Evolutionary conservation across 2,888 invertebrate species (phyloP).

Genomic region (Empis stercorea): DNA sequence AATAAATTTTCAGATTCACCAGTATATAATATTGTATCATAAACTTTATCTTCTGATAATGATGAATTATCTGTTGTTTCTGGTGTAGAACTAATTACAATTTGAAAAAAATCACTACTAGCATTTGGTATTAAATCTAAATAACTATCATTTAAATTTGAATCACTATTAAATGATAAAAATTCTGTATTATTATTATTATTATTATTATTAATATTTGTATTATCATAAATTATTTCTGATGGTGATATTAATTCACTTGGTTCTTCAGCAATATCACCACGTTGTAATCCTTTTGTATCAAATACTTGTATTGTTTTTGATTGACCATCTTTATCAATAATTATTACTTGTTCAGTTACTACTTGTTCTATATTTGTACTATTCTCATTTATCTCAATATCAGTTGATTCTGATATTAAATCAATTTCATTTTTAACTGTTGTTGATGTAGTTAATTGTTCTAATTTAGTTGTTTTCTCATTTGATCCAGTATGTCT

Average conservation of each 20-base stretch:
- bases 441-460: too few species aligned
- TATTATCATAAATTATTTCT: not conserved
- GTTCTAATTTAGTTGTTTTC: not conserved
- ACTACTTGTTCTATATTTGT: slow-evolving; percentile 1
- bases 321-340: slow-evolving; percentile 12
- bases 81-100: slow-evolving; percentile 7
- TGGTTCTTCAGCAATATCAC: slow-evolving; percentile 16
- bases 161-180: not conserved
- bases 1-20: not conserved
- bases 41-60: not conserved
- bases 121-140: slow-evolving; percentile 25
- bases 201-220: not conserved
- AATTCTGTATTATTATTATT: not conserved
- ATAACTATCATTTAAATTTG: not conserved
- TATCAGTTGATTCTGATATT: not conserved
- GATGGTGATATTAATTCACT: not conserved
- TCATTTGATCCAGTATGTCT: slow-evolving; percentile 6
- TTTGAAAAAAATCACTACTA: slow-evolving; percentile 28
- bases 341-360: slow-evolving; percentile 14
- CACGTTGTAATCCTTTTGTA: slow-evolving; percentile 36
- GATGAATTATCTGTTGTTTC: not conserved
- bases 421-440: not conserved
- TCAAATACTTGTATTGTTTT: slow-evolving; percentile 34
- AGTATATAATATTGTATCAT: slow-evolving; percentile 7
- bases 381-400: not conserved